phyloP scores from a whole-genome alignment of 2,888 invertebrate species.

The Eupelmus urozonus region DNA sequence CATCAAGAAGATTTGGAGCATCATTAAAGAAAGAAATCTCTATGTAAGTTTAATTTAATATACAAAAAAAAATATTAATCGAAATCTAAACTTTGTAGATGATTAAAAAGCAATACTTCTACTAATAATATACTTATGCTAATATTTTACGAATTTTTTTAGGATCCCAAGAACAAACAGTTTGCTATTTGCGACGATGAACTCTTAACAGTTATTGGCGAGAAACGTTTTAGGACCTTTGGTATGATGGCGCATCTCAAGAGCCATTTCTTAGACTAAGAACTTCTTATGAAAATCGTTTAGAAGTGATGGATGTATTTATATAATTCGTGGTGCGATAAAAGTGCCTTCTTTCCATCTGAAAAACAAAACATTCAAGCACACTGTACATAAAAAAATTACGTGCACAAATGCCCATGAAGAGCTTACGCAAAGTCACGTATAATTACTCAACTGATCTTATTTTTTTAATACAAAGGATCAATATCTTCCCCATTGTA shows the following conservation, averaged over 20 bases:
- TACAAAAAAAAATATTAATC: too few species aligned
- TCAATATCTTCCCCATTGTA: constrained; percentile 37
- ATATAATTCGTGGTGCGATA: constrained; percentile 33
- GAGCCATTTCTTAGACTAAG: constrained; percentile 88
- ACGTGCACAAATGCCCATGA: not conserved
- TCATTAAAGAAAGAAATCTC: constrained; percentile 93
- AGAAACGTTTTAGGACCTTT: constrained; percentile 94
- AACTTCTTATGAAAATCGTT: constrained; percentile 61
- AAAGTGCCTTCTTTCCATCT: constrained; percentile 24
- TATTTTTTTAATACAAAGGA: constrained; percentile 52
- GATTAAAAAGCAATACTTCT: too few species aligned
- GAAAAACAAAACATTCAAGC: constrained; percentile 20
- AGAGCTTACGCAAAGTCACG: not conserved
- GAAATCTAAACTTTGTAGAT: too few species aligned
- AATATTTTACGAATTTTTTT: constrained; percentile 64
- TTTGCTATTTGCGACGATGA: constrained; percentile 96
- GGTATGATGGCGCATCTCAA: constrained; percentile 98
- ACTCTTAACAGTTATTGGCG: constrained; percentile 91
- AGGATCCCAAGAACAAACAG: constrained; percentile 96
- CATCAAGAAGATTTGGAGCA: constrained; percentile 92
- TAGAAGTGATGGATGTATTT: constrained; percentile 61
- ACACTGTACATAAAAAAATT: constrained; percentile 13
- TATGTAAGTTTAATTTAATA: constrained; percentile 79
- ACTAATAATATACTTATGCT: too few species aligned
- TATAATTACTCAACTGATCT: constrained; percentile 31